phyloP scores from a whole-genome alignment of 1,140 invertebrate genomes.

The Saccostrea echinata region DNA sequence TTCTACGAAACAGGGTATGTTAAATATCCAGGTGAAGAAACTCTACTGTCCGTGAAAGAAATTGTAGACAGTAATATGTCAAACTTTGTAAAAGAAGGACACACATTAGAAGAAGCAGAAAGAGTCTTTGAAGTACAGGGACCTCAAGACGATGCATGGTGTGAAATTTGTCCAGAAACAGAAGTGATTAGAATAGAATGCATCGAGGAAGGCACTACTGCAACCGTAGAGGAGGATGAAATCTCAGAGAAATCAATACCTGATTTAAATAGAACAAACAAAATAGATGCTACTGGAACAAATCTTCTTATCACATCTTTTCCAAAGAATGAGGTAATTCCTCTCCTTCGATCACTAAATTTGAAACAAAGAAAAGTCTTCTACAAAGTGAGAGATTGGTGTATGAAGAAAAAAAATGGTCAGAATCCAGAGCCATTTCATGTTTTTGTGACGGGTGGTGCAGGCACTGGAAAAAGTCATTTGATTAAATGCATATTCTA shows the following conservation, averaged over 20 bases:
- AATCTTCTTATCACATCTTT: background rate
- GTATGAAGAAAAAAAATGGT: background rate
- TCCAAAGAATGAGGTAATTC: no score
- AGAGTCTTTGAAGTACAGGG: slow-evolving; percentile 17
- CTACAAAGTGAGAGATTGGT: slow-evolving; percentile 39
- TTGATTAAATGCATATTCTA: no score
- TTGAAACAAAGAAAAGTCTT: slow-evolving; percentile 45
- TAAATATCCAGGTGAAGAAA: no score
- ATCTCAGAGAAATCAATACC: slow-evolving; percentile 18
- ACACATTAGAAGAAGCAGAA: slow-evolving; percentile 38
- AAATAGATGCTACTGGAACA: background rate
- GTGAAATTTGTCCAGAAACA: no score
- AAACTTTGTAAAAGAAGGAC: no score
- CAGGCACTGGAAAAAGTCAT: no score
- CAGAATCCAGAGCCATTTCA: slow-evolving; percentile 43
- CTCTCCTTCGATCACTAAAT: no score
- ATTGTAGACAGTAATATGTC: no score
- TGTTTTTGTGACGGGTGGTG: slow-evolving; percentile 32
- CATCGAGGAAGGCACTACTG: background rate
- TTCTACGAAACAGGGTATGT: no score
- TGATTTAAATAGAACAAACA: slow-evolving; percentile 1
- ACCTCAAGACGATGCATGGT: no score
- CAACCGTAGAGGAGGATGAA: background rate
- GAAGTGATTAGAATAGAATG: slow-evolving; percentile 41
- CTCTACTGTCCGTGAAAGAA: no score